Evolutionary conservation across 2,797 vertebrate species (phyloP).

Genomic region (Orientallactaga sibirica): DNA sequence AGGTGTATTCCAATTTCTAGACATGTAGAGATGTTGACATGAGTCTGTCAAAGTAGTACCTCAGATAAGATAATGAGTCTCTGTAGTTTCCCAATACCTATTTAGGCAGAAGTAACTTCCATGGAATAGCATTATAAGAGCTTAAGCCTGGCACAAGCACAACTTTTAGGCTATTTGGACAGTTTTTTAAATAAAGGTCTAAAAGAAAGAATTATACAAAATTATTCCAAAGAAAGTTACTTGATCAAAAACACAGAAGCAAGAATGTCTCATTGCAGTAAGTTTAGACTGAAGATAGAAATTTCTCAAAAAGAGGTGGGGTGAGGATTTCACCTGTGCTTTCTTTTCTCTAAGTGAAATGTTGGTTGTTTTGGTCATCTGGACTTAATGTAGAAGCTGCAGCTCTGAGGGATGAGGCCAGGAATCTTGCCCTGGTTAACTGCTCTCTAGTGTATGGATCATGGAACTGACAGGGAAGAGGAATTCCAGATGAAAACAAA

Average conservation of each 20-base stretch:
- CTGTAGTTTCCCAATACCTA: background rate
- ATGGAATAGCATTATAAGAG: background rate
- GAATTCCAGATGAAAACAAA: conserved; percentile 52
- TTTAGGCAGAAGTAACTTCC: background rate
- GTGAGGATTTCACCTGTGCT: background rate
- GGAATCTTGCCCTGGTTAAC: conserved; percentile 36
- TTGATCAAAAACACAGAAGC: background rate
- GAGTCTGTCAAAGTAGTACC: background rate
- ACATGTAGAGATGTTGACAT: background rate
- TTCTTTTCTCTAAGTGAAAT: background rate
- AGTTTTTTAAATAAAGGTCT: background rate
- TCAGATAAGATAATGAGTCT: background rate
- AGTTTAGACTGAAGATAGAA: background rate
- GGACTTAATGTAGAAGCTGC: conserved; percentile 41
- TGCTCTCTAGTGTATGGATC: background rate
- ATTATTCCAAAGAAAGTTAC: background rate
- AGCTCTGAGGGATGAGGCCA: conserved; percentile 31
- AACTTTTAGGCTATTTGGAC: background rate
- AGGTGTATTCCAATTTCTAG: background rate
- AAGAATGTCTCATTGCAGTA: background rate
- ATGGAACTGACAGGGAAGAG: conserved; percentile 59
- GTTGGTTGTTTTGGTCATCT: background rate
- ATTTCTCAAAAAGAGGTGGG: background rate
- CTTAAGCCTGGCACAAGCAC: background rate
- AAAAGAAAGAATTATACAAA: background rate